Base-by-base conservation (phyloP, 2,113 vertebrate species). In the Glaucomys volans region DNA sequence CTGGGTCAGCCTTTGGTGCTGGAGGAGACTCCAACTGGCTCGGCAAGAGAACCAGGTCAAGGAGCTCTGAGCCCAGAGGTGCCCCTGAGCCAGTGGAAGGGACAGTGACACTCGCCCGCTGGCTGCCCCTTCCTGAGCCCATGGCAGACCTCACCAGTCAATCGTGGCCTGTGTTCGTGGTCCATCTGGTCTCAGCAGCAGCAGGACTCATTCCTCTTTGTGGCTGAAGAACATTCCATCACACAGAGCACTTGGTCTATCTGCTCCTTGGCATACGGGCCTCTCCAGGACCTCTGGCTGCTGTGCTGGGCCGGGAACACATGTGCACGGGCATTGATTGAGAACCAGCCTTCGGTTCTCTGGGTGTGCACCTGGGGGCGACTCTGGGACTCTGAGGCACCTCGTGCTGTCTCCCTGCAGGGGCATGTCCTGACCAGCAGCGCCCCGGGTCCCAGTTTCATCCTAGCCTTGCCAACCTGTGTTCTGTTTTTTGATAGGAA, bases 61-160 rank as follows among this genome's bases (percentile, higher is more conserved):
- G 5, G 42, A 8, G 52, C 11, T 4, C 1, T 82, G 50, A 40
- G 62, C 1, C 0, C 16, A 22, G 42, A 90, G 54, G 17, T 81
- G 66, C 67, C 86, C 18, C 0, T 54, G 22, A 88, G 12, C 18
- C 1, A 12, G 44, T 1, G 16, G 35, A 24, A 57, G 17, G 4
- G 37, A 12, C 24, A 8, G 3, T 69, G 71, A 44, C 0, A 0
- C 54, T 24, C 13, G 0, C 2, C 0, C 32, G 32, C 40, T 40
- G 0, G 1, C 54, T 4, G 11, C 11, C n/a, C 44, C 18, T 54
- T 62, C 76, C 72, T 52, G 12, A 10, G 20, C n/a, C 59, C 7
- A 0, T 6, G 18, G 37, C 13, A 50, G 83, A 35, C 44, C 14
- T 91, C 28, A 6, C 22, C 74, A 8, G 44, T 42, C 90, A 30